Conservation (phyloP, 2,888 invertebrate species). For the Nebria salina region DNA sequence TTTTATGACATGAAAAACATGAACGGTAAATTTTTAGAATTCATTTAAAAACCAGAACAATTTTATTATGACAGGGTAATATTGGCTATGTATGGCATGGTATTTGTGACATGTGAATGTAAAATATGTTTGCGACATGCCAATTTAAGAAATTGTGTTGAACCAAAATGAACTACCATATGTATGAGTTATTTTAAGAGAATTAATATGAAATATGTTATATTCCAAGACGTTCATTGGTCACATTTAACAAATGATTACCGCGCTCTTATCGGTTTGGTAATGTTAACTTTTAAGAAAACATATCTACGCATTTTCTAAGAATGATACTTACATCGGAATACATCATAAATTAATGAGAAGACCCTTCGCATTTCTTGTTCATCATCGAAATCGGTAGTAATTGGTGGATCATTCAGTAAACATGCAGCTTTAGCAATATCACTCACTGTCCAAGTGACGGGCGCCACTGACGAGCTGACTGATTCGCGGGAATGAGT, state of each 20-base stretch:
- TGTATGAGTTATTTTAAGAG: constrained; percentile 6
- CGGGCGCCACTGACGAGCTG: constrained; percentile 47
- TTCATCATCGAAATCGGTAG: constrained; percentile 69
- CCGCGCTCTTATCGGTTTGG: neutral
- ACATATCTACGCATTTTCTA: neutral
- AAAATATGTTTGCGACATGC: constrained; percentile 30
- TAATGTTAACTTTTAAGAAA: neutral
- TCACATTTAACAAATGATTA: neutral
- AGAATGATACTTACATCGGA: constrained; percentile 70
- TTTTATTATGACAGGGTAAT: neutral
- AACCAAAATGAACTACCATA: neutral
- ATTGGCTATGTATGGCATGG: neutral
- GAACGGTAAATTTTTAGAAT: neutral
- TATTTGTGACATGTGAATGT: constrained; percentile 23
- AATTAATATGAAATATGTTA: neutral
- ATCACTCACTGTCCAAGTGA: constrained; percentile 61
- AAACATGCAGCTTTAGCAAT: constrained; percentile 69
- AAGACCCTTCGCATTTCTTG: constrained; percentile 80
- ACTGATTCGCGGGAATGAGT: constrained; percentile 18
- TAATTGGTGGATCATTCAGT: constrained; percentile 64
- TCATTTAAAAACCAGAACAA: neutral
- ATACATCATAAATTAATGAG: constrained; percentile 78
- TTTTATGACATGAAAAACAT: neutral
- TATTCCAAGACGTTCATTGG: neutral
- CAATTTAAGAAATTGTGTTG: constrained; percentile 1